Base-by-base conservation (phyloP, 1,140 invertebrate species). In the Mamestra configurata region DNA sequence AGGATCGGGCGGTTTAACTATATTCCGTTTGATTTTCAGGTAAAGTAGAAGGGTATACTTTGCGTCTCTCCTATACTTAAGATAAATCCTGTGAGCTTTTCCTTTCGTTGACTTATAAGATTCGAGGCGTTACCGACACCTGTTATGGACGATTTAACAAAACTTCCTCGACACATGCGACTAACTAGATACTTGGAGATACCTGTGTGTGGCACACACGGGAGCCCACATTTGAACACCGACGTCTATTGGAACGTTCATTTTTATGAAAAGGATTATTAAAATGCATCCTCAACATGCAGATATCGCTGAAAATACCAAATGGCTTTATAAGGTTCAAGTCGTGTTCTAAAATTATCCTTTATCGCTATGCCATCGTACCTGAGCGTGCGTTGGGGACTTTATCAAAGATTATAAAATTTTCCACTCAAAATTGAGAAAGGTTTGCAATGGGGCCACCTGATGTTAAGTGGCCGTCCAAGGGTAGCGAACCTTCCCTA, bases 331-430 rank as follows among this genome's bases (percentile, higher is more conserved):
- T 40, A 43, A 22, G 13, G 37, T 70, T 46, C 22, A 4, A n/a
- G 10, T 24, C 22, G 35, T 4, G 24, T 18, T 11, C 43, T n/a
- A 35, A 37, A 37, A 64, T 37, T 51, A 70, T 70, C 35, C 66
- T 49, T 68, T 51, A 70, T 70, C 46, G 46, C 49, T 13, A 70
- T 31, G 22, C 18, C 66, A 70, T 70, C 66, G 40, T 24, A 68
- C 40, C 59, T 46, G 37, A 68, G 37, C 46, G 10, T 31, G n/a
- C 43, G 22, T 2, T n/a, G 22, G 43, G 20, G 18, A 68, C 20
- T 51, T 70, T 70, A 70, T 70, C 66, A 49, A 51, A 51, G 66
- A 70, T 70, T 70, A 70, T 70, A 70, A 70, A 70, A 27, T 27
- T 46, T n/a, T 27, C 24, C 66, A 18, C 66, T 70, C 24, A 10